These are phyloP conservation scores for Myoxocephalus aenaeus DNA, from an alignment of 2,797 vertebrate species.

Conservation along the genomic window DNA sequence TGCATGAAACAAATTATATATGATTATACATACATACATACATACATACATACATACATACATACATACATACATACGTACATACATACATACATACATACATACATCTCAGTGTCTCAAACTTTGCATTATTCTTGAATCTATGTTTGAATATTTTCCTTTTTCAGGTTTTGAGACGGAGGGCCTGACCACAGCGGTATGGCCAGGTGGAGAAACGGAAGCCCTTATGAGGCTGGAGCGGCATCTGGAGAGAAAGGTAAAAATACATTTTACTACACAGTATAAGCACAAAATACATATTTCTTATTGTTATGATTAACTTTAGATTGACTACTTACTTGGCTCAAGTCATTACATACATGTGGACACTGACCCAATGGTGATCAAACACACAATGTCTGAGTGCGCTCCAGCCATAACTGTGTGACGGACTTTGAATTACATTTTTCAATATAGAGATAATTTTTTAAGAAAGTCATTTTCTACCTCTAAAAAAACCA, in stretches of 20 bases:
- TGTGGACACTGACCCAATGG: not conserved
- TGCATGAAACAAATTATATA: too few relatives aligned
- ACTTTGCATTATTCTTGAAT: not conserved
- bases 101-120: not conserved
- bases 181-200: slow-evolving; percentile 90
- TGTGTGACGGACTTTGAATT: too few relatives aligned
- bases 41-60: too few relatives aligned
- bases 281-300: not conserved
- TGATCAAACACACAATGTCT: too few relatives aligned
- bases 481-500: too few relatives aligned
- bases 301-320: not conserved
- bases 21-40: too few relatives aligned
- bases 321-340: not conserved
- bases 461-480: too few relatives aligned
- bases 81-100: too few relatives aligned
- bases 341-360: not conserved
- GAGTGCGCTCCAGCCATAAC: too few relatives aligned
- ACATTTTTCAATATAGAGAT: too few relatives aligned
- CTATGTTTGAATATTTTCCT: slow-evolving; percentile 4
- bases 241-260: slow-evolving; percentile 95
- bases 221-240: slow-evolving; percentile 93
- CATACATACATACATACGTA: too few relatives aligned
- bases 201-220: slow-evolving; percentile 97
- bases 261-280: not conserved
- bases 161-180: slow-evolving; percentile 93